Conservation (phyloP, 92 coral and sea anemone species). For the Micromussa lordhowensis region DNA sequence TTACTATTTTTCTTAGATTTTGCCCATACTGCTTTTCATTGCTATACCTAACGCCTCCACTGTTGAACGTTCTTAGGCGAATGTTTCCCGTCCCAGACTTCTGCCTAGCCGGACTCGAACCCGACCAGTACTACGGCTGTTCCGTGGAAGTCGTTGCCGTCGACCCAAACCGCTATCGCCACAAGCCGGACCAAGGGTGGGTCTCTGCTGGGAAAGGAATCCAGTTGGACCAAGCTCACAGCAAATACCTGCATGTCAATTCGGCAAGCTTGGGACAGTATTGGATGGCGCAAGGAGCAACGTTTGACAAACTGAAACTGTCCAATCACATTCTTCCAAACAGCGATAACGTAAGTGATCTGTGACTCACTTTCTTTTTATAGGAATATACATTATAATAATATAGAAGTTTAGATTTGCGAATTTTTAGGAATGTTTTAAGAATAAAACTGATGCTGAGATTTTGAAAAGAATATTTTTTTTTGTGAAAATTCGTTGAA, state of each 20-base stretch:
- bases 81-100: conserved; percentile 94
- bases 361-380: neutral
- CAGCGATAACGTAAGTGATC: conserved; percentile 68
- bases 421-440: too few species aligned
- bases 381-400: too few species aligned
- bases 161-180: conserved; percentile 83
- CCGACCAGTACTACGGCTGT: conserved; percentile 82
- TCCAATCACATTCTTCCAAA: conserved; percentile 77
- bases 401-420: too few species aligned
- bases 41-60: neutral
- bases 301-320: conserved; percentile 84
- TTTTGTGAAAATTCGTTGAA: too few species aligned
- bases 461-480: too few species aligned
- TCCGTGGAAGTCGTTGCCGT: conserved; percentile 75
- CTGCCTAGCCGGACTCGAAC: conserved; percentile 76
- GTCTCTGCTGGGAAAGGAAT: conserved; percentile 63
- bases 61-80: conserved; percentile 58
- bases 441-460: too few species aligned
- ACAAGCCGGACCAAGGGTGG: conserved; percentile 73
- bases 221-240: conserved; percentile 48
- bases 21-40: neutral
- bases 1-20: neutral
- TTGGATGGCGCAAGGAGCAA: conserved; percentile 84
- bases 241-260: conserved; percentile 76
- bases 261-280: conserved; percentile 82